Conservation (phyloP, 2,113 vertebrate genomes). For the Megaptera novaeangliae region DNA sequence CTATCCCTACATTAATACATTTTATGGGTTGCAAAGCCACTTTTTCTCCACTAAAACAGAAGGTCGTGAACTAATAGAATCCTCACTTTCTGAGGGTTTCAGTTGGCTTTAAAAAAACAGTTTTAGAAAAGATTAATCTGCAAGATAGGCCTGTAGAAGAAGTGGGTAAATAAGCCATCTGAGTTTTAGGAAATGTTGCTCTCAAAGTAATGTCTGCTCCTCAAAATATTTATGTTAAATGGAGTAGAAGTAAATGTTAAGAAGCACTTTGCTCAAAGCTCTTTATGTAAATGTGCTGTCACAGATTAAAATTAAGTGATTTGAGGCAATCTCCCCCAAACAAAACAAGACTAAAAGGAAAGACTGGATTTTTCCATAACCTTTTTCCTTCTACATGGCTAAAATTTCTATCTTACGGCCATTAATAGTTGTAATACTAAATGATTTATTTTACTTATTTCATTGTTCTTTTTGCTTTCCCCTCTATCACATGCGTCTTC, state of each 20-base stretch:
- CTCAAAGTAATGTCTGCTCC: slow-evolving; percentile 67
- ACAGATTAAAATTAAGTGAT: slow-evolving; percentile 78
- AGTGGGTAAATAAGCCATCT: slow-evolving; percentile 76
- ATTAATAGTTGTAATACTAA: not conserved
- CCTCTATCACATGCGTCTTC: not conserved
- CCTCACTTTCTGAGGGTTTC: slow-evolving; percentile 72
- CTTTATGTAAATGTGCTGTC: slow-evolving; percentile 75
- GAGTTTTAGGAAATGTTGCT: slow-evolving; percentile 71
- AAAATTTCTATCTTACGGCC: not conserved
- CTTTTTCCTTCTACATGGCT: not conserved
- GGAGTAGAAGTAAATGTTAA: slow-evolving; percentile 74
- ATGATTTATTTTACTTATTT: not conserved
- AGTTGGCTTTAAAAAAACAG: slow-evolving; percentile 65
- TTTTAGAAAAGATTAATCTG: slow-evolving; percentile 83
- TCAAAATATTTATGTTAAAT: slow-evolving; percentile 79
- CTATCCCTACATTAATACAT: slow-evolving; percentile 86
- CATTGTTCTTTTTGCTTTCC: not conserved
- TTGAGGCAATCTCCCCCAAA: slow-evolving; percentile 69
- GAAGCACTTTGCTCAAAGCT: slow-evolving; percentile 80
- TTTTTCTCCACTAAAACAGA: slow-evolving; percentile 80
- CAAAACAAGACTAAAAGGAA: slow-evolving; percentile 45
- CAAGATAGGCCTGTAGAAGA: slow-evolving; percentile 46
- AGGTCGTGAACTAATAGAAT: slow-evolving; percentile 81
- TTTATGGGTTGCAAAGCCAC: slow-evolving; percentile 82
- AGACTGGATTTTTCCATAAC: slow-evolving; percentile 37